Percentiles rank a stretch among this genome's conserved stretches.
Evolutionary conservation across 2,888 invertebrate species (phyloP).

Genomic region (Coleophora deauratella): DNA sequence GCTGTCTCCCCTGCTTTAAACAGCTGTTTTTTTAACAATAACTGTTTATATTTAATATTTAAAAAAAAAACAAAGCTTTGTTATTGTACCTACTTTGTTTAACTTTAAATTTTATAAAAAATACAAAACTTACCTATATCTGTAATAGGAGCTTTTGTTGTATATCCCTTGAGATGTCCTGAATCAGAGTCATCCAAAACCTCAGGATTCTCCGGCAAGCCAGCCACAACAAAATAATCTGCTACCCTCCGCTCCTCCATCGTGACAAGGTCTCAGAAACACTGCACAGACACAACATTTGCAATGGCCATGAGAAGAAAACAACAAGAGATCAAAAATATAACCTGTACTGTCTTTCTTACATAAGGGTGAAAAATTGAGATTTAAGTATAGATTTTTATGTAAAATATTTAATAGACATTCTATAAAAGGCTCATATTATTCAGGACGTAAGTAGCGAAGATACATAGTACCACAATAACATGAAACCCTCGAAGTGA

Average conservation of each 20-base stretch:
- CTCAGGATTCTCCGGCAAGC: constrained; percentile 88
- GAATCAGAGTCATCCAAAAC: constrained; percentile 86
- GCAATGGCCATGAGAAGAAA: constrained; percentile 20
- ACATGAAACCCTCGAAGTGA: constrained; percentile 47
- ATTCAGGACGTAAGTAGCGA: constrained; percentile 3
- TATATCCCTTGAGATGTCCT: constrained; percentile 85
- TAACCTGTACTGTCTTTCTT: constrained; percentile 16
- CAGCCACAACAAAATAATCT: constrained; percentile 99
- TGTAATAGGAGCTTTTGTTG: constrained; percentile 93
- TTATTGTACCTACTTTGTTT: too few relatives aligned
- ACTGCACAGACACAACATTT: constrained; percentile 21
- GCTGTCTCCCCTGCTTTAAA: too few relatives aligned
- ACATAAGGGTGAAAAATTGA: too few relatives aligned
- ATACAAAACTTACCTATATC: constrained; percentile 81
- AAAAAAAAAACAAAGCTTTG: too few relatives aligned
- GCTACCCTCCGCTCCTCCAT: constrained; percentile 94
- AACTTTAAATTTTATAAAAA: too few relatives aligned
- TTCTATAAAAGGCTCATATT: not conserved
- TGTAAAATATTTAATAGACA: too few relatives aligned
- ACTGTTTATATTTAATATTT: too few relatives aligned
- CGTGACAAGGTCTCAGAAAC: constrained; percentile 23
- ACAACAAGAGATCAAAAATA: constrained; percentile 20
- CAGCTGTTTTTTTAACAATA: too few relatives aligned
- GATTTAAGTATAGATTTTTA: too few relatives aligned
- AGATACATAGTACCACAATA: not conserved